phyloP scores from a whole-genome alignment of 2,113 vertebrate species.

The Crotalus tigris region DNA sequence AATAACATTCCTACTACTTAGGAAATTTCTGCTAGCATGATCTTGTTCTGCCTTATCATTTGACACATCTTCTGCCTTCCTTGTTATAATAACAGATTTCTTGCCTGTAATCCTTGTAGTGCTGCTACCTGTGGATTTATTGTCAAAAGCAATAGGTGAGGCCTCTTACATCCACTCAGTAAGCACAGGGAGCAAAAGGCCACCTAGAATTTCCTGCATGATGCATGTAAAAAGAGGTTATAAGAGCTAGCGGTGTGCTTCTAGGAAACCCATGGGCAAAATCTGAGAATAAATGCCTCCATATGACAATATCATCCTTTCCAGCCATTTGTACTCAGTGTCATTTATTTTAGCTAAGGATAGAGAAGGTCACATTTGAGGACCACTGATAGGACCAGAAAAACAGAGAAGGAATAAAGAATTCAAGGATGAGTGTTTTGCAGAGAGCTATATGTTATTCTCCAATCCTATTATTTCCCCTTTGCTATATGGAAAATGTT shows the following conservation, averaged over 20 bases:
- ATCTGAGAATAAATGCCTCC: background rate
- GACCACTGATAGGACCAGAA: background rate
- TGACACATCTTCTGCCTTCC: background rate
- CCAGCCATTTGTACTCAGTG: background rate
- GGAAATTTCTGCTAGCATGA: background rate
- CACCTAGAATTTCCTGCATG: background rate
- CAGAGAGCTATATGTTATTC: background rate
- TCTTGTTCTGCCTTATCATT: constrained; percentile 21
- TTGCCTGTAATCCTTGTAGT: background rate
- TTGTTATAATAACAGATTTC: background rate
- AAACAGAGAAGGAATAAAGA: background rate
- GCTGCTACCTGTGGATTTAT: background rate
- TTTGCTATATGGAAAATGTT: background rate
- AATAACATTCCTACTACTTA: background rate
- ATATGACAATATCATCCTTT: background rate
- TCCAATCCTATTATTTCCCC: background rate
- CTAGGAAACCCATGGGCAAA: background rate
- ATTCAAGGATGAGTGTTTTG: background rate
- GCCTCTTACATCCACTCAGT: background rate
- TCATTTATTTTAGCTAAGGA: background rate
- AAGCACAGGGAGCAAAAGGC: background rate
- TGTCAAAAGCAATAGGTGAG: background rate
- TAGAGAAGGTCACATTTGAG: background rate
- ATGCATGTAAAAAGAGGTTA: background rate
- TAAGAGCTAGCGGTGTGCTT: background rate